These are phyloP conservation scores for Orchestia grillus DNA, from an alignment of 1,140 invertebrate genomes.

Conservation along the genomic window DNA sequence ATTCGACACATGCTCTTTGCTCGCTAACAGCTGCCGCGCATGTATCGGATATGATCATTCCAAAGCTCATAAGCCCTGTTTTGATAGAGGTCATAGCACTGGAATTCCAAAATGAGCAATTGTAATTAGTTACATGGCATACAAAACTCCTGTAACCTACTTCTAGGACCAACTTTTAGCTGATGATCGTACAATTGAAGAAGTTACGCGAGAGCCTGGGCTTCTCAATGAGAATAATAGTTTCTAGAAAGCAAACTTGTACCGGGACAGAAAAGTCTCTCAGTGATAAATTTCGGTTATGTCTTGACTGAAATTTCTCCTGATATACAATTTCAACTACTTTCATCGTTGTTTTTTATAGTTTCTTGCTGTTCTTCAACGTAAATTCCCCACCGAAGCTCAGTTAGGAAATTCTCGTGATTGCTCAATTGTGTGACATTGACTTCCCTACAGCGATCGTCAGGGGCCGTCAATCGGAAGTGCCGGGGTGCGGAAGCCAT, in stretches of 20 bases:
- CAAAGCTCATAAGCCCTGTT: background rate
- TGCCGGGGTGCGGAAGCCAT: background rate
- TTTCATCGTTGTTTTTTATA: background rate
- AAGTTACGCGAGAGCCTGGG: background rate
- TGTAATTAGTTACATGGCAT: background rate
- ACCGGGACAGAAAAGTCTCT: background rate
- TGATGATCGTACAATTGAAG: background rate
- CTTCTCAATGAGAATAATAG: background rate
- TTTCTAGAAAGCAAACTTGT: background rate
- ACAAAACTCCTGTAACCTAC: background rate
- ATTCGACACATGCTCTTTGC: background rate
- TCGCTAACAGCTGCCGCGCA: background rate
- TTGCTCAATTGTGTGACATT: slow-evolving; percentile 41
- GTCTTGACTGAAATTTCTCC: background rate
- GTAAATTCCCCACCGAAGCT: background rate
- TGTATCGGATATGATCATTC: background rate
- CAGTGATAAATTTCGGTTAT: background rate
- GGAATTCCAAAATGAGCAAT: background rate
- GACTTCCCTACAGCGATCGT: background rate
- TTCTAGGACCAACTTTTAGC: background rate
- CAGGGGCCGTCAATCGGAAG: slow-evolving; percentile 35
- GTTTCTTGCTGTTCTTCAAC: background rate
- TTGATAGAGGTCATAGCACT: background rate
- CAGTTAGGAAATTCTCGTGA: slow-evolving; percentile 25
- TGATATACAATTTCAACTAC: background rate